These are phyloP conservation scores for Nasonia vitripennis DNA, from an alignment of 1,140 invertebrate genomes.

Conservation along the genomic window DNA sequence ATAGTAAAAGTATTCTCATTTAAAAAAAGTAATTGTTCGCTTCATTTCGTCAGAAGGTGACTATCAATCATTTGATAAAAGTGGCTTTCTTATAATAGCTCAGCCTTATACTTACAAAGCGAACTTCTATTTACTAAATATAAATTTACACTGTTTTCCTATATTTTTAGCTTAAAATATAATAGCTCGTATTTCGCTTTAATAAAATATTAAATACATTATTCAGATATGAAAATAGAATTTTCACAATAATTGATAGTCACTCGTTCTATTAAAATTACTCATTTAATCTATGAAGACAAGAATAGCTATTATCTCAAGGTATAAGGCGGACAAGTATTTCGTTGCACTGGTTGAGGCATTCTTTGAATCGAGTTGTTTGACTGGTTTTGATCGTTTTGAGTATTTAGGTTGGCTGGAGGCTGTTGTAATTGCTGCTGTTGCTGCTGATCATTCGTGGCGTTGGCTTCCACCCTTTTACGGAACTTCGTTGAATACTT, in stretches of 20 bases:
- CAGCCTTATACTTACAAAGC: neutral
- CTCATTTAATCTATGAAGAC: conserved; percentile 28
- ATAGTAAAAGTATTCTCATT: conserved; percentile 42
- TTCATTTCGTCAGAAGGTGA: conserved; percentile 43
- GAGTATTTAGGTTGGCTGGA: conserved; percentile 40
- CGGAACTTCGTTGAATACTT: conserved; percentile 96
- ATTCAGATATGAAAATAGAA: conserved; percentile 3
- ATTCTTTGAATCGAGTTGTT: conserved; percentile 71
- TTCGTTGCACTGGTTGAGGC: conserved; percentile 73
- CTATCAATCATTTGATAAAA: neutral
- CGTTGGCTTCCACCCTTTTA: conserved; percentile 75
- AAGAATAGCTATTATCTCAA: conserved; percentile 57
- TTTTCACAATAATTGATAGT: conserved; percentile 34
- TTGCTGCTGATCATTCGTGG: conserved; percentile 37
- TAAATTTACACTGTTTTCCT: too few species aligned
- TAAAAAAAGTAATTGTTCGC: conserved; percentile 27
- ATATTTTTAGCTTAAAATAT: too few species aligned
- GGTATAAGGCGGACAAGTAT: conserved; percentile 71
- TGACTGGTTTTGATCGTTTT: conserved; percentile 46
- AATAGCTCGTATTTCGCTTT: neutral
- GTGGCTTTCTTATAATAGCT: neutral
- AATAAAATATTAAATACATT: conserved; percentile 41
- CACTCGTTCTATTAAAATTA: conserved; percentile 42
- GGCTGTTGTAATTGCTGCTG: conserved; percentile 25
- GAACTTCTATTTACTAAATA: neutral